These are phyloP conservation scores for Hypsopygia costalis DNA, from an alignment of 2,888 invertebrate species.

Conservation along the genomic window DNA sequence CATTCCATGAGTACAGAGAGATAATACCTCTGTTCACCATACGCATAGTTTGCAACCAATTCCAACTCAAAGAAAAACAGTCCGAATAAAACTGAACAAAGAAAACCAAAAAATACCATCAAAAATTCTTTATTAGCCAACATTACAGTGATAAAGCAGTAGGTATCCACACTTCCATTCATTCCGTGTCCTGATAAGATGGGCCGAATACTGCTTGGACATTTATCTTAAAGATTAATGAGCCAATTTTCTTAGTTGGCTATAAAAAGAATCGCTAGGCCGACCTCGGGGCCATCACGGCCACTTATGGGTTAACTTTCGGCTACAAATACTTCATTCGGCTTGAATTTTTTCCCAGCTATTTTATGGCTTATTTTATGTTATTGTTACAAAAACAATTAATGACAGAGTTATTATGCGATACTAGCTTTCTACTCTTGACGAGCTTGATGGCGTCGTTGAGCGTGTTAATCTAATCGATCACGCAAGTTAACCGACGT, in stretches of 20 bases:
- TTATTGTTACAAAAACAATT: too few species aligned
- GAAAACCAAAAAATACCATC: constrained; percentile 27
- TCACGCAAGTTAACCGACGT: too few species aligned
- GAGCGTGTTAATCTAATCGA: too few species aligned
- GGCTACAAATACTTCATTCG: constrained; percentile 38
- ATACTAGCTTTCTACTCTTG: too few species aligned
- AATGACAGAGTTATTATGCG: too few species aligned
- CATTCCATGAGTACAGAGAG: too few species aligned
- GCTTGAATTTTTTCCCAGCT: constrained; percentile 21
- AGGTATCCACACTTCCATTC: constrained; percentile 66
- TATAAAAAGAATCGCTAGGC: constrained; percentile 77
- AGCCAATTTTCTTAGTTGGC: constrained; percentile 81
- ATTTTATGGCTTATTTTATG: neutral
- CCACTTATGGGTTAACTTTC: constrained; percentile 62
- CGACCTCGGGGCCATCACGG: constrained; percentile 55
- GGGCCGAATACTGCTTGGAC: constrained; percentile 70
- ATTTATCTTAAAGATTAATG: constrained; percentile 80
- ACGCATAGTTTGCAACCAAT: too few species aligned
- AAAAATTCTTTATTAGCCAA: constrained; percentile 30
- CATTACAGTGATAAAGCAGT: constrained; percentile 46
- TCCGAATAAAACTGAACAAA: too few species aligned
- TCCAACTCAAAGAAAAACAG: too few species aligned
- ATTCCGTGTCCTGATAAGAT: constrained; percentile 71
- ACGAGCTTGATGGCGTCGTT: too few species aligned
- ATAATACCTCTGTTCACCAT: too few species aligned